Base-by-base conservation (phyloP, 1,140 invertebrate genomes). In the Sitophilus oryzae region DNA sequence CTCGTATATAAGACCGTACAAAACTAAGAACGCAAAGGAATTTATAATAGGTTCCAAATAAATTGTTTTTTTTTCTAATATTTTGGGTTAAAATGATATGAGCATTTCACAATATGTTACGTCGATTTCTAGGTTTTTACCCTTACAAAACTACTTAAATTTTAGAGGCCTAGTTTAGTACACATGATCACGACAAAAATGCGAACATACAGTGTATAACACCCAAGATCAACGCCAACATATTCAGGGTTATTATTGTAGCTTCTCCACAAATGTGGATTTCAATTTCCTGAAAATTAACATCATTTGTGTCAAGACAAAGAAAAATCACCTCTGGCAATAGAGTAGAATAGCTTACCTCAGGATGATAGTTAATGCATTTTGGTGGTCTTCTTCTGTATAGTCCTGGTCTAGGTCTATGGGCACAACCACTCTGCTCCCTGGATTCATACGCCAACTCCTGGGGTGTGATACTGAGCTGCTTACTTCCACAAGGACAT, bases 351-450 rank as follows among this genome's bases (percentile, higher is more conserved):
- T 41, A 18, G 25, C 65, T 67, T 74, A 85, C 84, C 73, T 91
- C 88, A 10, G 89, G 88, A 73, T 93, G 91, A 72, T 92, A 91
- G 63, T 88, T 91, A 64, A 89, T 85, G 72, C 90, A 93, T 71
- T 88, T 85, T 42, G 78, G 79, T 25, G 88, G 86, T 62, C 86
- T 78, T 52, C 79, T 76, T 62, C 88, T 75, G 77, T 67, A 68
- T 37, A 70, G 60, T 56, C 55, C 63, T 56, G 69, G 66, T 56
- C 65, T 68, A 35, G 65, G 65, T 58, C 70, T 69, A 55, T 70
- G 68, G 8, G 61, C 23, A 59, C 70, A 72, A 36, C 64, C 66
- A 44, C 57, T 56, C 59, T 64, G 64, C 14, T 59, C 64, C 19
- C 36, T 16, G 19, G 52, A 42, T 53, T 75, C 61, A 64, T 78